phyloP scores from a whole-genome alignment of 2,797 vertebrate species.

The Ara ararauna region DNA sequence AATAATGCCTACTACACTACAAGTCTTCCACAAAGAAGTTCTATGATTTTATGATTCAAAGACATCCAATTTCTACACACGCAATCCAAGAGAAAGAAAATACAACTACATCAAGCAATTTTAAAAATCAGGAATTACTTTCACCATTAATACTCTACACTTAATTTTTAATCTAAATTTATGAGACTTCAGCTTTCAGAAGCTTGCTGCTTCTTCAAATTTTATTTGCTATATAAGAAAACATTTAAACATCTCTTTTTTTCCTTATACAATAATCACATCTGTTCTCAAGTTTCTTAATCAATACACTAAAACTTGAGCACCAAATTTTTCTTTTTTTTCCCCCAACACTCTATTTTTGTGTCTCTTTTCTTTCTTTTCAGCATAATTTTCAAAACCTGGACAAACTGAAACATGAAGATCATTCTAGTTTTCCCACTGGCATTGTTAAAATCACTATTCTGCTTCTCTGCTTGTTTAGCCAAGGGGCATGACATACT shows the following conservation, averaged over 20 bases:
- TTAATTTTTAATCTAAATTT: not conserved
- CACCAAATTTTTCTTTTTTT: not conserved
- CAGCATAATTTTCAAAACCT: not conserved
- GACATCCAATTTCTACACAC: not conserved
- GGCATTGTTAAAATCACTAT: not conserved
- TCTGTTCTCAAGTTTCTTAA: not conserved
- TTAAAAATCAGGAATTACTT: not conserved
- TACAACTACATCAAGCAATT: not conserved
- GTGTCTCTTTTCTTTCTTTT: not conserved
- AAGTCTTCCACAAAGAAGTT: not conserved
- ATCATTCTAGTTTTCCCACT: not conserved
- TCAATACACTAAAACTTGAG: not conserved
- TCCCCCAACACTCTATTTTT: not conserved
- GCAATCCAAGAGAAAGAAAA: not conserved
- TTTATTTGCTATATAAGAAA: not conserved
- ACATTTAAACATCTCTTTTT: not conserved
- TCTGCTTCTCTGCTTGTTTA: not conserved
- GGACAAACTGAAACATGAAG: not conserved
- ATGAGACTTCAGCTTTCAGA: not conserved
- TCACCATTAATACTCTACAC: not conserved
- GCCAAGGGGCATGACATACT: not conserved
- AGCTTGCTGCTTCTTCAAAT: not conserved
- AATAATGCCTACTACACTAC: not conserved
- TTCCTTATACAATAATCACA: not conserved
- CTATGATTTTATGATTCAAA: not conserved